Base-by-base conservation (phyloP, 2,888 invertebrate species). In the Napeogenes sylphis region DNA sequence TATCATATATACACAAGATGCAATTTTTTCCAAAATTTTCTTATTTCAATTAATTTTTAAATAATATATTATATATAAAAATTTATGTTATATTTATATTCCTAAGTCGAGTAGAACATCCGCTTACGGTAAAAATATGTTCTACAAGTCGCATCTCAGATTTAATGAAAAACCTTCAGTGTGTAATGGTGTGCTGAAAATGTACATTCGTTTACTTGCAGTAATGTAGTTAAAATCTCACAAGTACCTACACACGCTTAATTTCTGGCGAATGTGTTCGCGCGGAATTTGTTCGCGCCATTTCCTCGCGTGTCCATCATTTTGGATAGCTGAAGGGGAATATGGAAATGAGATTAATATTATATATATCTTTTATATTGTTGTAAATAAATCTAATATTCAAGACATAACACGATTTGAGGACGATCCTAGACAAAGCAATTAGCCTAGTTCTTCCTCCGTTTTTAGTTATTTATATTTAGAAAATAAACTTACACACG, bases 231-330 rank as follows among this genome's bases (percentile, higher is more conserved):
- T 67, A 64, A 64, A 62, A 65, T 66, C 60, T 69, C 60, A 55
- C 56, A 62, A 64, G 65, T 68, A 69, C 64, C 59, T 55, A 3
- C 8, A 42, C 3, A 42, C 69, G 72, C 76, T 80, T 78, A 78
- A 83, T 80, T 81, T 81, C 79, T 78, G 72, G 71, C 73, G 69
- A 70, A 71, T 79, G 80, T 77, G 69, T 72, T 78, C 78, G 76
- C 79, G 80, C 76, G 81, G 79, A 80, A 84, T 84, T 84, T 85
- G 84, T 81, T 79, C 90, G 85, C 81, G 73, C 87, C 89, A 90
- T 90, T 90, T 87, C 86, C 84, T 78, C 81, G 70, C 78, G 76
- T 78, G 84, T 85, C 81, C 83, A 80, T 87, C 87, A 87, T 86
- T 83, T 83, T 74, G 65, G 69, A 71, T 67, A 70, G 71, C 64